Conservation (phyloP, 2,113 vertebrate genomes). For the Eclectus roratus region DNA sequence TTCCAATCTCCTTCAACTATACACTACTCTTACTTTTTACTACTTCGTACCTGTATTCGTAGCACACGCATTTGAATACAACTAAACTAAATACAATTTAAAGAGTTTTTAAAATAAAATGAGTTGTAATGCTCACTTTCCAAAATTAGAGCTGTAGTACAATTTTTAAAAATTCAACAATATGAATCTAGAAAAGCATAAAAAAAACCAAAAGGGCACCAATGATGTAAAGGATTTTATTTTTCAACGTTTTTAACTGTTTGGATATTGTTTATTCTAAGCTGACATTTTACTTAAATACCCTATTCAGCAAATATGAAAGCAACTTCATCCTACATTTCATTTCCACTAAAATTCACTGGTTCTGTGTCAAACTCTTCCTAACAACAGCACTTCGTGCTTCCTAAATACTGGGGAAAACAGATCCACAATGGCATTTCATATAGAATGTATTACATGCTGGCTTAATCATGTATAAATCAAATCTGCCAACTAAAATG, state of each 20-base stretch:
- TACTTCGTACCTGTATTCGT: neutral
- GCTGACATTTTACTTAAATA: neutral
- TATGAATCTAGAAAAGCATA: neutral
- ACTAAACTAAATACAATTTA: neutral
- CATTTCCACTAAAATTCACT: conserved; percentile 5
- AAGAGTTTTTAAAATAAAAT: neutral
- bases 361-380: neutral
- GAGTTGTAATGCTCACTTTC: neutral
- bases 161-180: neutral
- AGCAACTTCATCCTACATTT: neutral
- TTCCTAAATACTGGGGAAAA: neutral
- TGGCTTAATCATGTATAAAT: neutral
- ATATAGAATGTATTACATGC: neutral
- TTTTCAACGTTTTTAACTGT: neutral
- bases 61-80: neutral
- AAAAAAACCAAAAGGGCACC: neutral
- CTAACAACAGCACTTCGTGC: neutral
- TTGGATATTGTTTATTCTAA: neutral
- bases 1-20: neutral
- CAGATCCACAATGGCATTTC: neutral
- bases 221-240: neutral
- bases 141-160: neutral
- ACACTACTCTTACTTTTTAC: neutral
- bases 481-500: neutral
- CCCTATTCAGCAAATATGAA: neutral